phyloP scores from a whole-genome alignment of 2,113 vertebrate species.

The Elgaria multicarinata region DNA sequence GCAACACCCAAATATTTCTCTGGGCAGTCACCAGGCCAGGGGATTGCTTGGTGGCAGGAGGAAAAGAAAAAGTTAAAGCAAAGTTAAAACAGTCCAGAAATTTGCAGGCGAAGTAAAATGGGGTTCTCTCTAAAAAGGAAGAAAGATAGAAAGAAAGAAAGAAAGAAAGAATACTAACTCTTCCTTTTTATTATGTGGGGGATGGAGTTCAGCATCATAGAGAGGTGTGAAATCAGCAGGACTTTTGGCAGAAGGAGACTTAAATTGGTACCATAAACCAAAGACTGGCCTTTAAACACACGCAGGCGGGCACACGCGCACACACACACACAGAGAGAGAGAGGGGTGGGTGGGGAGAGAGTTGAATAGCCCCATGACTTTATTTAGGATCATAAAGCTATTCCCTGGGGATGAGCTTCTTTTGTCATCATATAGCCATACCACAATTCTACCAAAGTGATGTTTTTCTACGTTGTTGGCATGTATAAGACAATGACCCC shows the following conservation, averaged over 20 bases:
- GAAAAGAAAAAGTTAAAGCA: background rate
- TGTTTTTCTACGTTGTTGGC: constrained; percentile 2
- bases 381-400: constrained; percentile 49
- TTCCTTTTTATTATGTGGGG: constrained; percentile 45
- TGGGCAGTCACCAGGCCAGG: constrained; percentile 22
- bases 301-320: background rate
- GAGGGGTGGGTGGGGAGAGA: background rate
- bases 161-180: no score
- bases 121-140: constrained; percentile 45
- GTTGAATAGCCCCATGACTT: constrained; percentile 62
- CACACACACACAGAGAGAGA: constrained; percentile 4
- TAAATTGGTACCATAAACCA: constrained; percentile 74
- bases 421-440: constrained; percentile 19
- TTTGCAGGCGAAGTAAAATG: constrained; percentile 43
- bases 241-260: constrained; percentile 59
- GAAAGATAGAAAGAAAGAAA: constrained; percentile 4
- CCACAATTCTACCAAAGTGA: constrained; percentile 30
- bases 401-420: constrained; percentile 30
- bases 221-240: constrained; percentile 65
- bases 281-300: constrained; percentile 53
- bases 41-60: constrained; percentile 34
- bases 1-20: constrained; percentile 62
- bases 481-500: constrained; percentile 34
- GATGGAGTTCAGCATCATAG: constrained; percentile 61
- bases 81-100: constrained; percentile 22